Evolutionary conservation across 2,888 invertebrate species (phyloP).

Genomic region (Agelastica alni): DNA sequence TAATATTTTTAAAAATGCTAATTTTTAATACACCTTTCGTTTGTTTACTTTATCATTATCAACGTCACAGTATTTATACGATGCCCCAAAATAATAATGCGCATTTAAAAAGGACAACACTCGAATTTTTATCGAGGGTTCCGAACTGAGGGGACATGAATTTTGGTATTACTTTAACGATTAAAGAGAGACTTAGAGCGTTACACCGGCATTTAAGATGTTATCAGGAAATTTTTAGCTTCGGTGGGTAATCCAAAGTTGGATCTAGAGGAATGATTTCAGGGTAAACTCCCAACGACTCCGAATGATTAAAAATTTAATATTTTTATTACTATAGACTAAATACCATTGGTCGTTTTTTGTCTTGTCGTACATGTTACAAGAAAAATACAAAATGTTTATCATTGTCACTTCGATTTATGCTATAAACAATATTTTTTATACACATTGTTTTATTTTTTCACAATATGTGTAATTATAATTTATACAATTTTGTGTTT

Average conservation of each 20-base stretch:
- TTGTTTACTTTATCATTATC: slow-evolving; percentile 11
- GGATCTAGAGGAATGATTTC: background rate
- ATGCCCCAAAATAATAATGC: slow-evolving; percentile 14
- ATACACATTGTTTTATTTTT: too few species aligned
- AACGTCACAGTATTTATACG: slow-evolving; percentile 1
- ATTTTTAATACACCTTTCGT: background rate
- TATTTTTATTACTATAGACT: background rate
- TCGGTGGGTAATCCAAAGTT: slow-evolving; percentile 28
- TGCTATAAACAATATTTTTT: background rate
- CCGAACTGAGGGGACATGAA: slow-evolving; percentile 6
- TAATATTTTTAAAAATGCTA: slow-evolving; percentile 3
- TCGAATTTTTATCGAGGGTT: background rate
- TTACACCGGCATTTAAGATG: slow-evolving; percentile 29
- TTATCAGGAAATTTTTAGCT: slow-evolving; percentile 35
- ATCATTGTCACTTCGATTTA: background rate
- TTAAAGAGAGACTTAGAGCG: slow-evolving; percentile 23
- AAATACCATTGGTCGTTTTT: background rate
- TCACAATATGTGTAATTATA: too few species aligned
- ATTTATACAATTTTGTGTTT: too few species aligned
- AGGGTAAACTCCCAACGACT: background rate
- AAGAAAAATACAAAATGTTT: background rate
- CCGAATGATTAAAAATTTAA: too few species aligned
- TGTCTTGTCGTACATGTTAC: background rate
- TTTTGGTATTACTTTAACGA: slow-evolving; percentile 30
- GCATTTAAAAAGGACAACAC: slow-evolving; percentile 6